Conservation (phyloP, 2,888 invertebrate species). For the Leptinotarsa juncta region DNA sequence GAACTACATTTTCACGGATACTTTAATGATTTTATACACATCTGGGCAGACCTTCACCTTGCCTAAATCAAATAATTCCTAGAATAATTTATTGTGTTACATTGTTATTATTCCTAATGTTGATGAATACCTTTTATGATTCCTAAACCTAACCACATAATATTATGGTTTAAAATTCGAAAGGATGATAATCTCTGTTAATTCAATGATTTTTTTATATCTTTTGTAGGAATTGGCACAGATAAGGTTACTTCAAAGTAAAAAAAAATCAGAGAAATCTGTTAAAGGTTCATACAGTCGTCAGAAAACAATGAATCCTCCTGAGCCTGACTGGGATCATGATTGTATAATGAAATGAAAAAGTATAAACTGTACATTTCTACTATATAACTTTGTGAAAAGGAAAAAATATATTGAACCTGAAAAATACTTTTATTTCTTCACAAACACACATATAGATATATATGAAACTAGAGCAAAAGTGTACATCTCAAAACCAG, state of each 20-base stretch:
- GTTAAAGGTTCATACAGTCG: neutral
- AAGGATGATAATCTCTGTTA: neutral
- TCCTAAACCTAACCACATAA: too few relatives aligned
- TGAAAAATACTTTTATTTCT: neutral
- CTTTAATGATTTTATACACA: too few relatives aligned
- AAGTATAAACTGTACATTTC: neutral
- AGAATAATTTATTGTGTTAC: too few relatives aligned
- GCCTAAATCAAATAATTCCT: too few relatives aligned
- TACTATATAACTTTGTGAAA: neutral
- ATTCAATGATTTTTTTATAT: neutral
- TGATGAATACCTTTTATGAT: too few relatives aligned
- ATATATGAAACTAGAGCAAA: too few relatives aligned
- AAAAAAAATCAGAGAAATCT: neutral
- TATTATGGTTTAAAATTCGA: neutral
- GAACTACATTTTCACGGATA: too few relatives aligned
- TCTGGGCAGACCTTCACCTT: too few relatives aligned
- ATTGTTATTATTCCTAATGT: too few relatives aligned
- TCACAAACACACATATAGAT: neutral
- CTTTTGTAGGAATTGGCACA: neutral
- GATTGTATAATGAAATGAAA: slow-evolving; percentile 35
- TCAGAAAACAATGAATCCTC: slow-evolving; percentile 29
- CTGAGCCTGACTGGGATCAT: slow-evolving; percentile 48
- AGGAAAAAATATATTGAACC: neutral
- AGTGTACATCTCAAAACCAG: too few relatives aligned
- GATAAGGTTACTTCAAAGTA: neutral